Evolutionary conservation across 2,888 invertebrate species (phyloP).

Genomic region (Orthonychiurus folsomi): DNA sequence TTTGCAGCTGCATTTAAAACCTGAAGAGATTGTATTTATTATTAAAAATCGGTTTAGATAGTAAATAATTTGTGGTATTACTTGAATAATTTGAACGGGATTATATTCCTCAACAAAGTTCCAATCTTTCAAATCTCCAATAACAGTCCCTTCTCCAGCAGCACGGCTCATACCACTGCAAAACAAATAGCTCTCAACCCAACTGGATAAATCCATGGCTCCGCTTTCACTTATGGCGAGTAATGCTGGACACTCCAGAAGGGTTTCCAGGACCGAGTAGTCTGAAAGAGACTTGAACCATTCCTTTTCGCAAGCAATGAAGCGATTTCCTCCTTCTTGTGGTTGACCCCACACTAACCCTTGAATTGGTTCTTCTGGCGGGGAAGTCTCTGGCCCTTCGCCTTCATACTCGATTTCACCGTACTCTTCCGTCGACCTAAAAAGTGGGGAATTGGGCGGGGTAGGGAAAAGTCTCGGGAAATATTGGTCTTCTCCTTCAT

Average conservation of each 20-base stretch:
- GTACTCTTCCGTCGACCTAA: slow-evolving; percentile 7
- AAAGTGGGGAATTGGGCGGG: too few species aligned
- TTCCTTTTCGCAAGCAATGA: neutral
- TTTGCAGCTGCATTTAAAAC: slow-evolving; percentile 22
- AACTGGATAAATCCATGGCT: slow-evolving; percentile 28
- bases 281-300: slow-evolving; percentile 15
- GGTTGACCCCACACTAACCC: slow-evolving; percentile 4
- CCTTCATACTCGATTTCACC: slow-evolving; percentile 7
- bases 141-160: slow-evolving; percentile 24
- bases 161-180: slow-evolving; percentile 22
- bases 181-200: slow-evolving; percentile 28
- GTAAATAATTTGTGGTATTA: too few species aligned
- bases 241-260: slow-evolving; percentile 32
- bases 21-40: slow-evolving; percentile 5
- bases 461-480: too few species aligned
- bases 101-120: slow-evolving; percentile 30
- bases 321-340: slow-evolving; percentile 5
- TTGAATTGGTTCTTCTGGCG: too few species aligned
- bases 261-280: slow-evolving; percentile 19
- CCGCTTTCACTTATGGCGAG: slow-evolving; percentile 30
- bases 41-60: neutral
- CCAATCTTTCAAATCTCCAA: slow-evolving; percentile 31
- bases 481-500: neutral
- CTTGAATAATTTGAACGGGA: slow-evolving; percentile 31
- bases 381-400: neutral